These are phyloP conservation scores for Cherax destructor DNA, from an alignment of 1,140 invertebrate species.

Conservation along the genomic window DNA sequence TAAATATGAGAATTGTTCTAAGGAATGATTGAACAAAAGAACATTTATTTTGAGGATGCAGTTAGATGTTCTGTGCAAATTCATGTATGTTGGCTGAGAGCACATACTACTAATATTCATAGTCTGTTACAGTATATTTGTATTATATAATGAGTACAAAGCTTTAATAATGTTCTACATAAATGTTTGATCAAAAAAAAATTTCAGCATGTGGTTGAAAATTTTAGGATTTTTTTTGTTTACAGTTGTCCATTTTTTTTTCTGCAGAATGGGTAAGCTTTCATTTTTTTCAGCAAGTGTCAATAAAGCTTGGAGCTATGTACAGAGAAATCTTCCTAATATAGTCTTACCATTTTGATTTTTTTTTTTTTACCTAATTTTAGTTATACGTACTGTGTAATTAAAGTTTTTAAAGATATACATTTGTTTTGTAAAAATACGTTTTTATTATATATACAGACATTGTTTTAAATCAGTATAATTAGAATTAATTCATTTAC, in stretches of 20 bases:
- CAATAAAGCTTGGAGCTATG: not conserved
- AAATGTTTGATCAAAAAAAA: not conserved
- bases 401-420: not conserved
- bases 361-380: not conserved
- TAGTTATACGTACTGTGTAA: not conserved
- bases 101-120: not conserved
- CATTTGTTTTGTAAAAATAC: not conserved
- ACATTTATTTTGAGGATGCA: not conserved
- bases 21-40: not conserved
- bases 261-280: not conserved
- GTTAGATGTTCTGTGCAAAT: too few species aligned
- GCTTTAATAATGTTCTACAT: not conserved
- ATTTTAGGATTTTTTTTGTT: not conserved
- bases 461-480: not conserved
- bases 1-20: not conserved
- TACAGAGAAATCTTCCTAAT: not conserved
- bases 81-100: not conserved
- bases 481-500: not conserved
- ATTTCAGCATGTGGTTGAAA: not conserved
- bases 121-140: not conserved
- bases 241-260: not conserved
- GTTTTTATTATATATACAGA: not conserved
- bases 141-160: constrained; percentile 12
- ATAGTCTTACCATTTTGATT: not conserved
- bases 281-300: not conserved